Conservation (phyloP, 2,797 vertebrate genomes). For the Sebastes oblongus region DNA sequence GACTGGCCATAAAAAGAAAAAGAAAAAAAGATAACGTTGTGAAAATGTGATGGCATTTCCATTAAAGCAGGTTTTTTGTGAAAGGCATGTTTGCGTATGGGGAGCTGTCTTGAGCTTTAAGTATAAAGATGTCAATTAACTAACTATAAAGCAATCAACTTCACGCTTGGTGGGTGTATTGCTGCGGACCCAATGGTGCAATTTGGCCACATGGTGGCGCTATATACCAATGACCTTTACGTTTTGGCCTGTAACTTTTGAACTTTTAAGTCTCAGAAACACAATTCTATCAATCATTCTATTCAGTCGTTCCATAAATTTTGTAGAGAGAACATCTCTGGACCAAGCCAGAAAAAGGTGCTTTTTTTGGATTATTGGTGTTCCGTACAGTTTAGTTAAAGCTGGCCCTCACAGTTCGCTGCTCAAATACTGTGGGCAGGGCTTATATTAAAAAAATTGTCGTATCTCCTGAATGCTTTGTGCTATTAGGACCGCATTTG, state of each 20-base stretch:
- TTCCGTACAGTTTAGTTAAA: too few relatives aligned
- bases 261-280: neutral
- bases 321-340: too few relatives aligned
- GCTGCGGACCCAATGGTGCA: neutral
- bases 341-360: too few relatives aligned
- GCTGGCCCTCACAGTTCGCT: too few relatives aligned
- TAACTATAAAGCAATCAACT: neutral
- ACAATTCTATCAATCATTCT: too few relatives aligned
- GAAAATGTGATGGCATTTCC: slow-evolving; percentile 58
- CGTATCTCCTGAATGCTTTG: neutral
- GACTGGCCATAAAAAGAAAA: slow-evolving; percentile 7
- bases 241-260: neutral
- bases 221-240: neutral
- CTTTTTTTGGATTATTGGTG: neutral
- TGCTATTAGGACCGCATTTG: neutral
- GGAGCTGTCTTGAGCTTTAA: slow-evolving; percentile 21
- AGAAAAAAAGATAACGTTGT: slow-evolving; percentile 41
- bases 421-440: too few relatives aligned
- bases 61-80: slow-evolving; percentile 29
- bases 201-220: neutral
- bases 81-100: slow-evolving; percentile 38
- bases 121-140: neutral
- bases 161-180: neutral
- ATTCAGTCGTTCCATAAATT: too few relatives aligned
- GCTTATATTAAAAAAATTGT: too few relatives aligned